Evolutionary conservation across 2,888 invertebrate species (phyloP).

Genomic region (Mycalesis mineus): DNA sequence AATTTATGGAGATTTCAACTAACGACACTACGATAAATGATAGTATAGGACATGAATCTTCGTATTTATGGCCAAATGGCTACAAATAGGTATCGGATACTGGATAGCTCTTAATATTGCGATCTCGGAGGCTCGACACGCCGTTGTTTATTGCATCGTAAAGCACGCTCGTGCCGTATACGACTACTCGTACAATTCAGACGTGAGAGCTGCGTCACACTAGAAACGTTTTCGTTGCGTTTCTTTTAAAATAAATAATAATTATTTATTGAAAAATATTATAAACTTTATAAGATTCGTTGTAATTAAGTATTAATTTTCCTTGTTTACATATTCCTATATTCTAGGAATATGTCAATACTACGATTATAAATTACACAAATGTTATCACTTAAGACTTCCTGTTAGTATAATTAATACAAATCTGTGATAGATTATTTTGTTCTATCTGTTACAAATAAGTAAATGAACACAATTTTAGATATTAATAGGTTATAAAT

Average conservation of each 20-base stretch:
- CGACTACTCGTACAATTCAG: slow-evolving; percentile 64
- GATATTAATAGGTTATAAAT: too few relatives aligned
- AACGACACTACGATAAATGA: slow-evolving; percentile 10
- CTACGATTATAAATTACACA: too few relatives aligned
- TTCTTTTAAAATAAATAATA: not conserved
- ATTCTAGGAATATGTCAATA: too few relatives aligned
- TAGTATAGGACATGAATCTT: slow-evolving; percentile 41
- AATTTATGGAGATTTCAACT: slow-evolving; percentile 12
- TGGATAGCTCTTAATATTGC: slow-evolving; percentile 59
- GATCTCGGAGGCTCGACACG: slow-evolving; percentile 56
- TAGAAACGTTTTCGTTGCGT: slow-evolving; percentile 20
- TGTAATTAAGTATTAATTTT: too few relatives aligned
- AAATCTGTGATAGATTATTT: too few relatives aligned
- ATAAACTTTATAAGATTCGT: not conserved
- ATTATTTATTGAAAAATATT: not conserved
- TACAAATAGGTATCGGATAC: slow-evolving; percentile 53
- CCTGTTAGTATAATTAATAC: too few relatives aligned
- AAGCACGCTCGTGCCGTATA: slow-evolving; percentile 63
- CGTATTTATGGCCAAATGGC: slow-evolving; percentile 59
- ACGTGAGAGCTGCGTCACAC: slow-evolving; percentile 56
- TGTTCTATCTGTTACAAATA: too few relatives aligned
- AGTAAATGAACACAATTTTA: too few relatives aligned
- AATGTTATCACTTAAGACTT: too few relatives aligned
- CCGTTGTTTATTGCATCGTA: slow-evolving; percentile 65
- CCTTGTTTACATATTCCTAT: too few relatives aligned